Conservation (phyloP, 2,797 vertebrate genomes). For the Phyllotis vaccarum region DNA sequence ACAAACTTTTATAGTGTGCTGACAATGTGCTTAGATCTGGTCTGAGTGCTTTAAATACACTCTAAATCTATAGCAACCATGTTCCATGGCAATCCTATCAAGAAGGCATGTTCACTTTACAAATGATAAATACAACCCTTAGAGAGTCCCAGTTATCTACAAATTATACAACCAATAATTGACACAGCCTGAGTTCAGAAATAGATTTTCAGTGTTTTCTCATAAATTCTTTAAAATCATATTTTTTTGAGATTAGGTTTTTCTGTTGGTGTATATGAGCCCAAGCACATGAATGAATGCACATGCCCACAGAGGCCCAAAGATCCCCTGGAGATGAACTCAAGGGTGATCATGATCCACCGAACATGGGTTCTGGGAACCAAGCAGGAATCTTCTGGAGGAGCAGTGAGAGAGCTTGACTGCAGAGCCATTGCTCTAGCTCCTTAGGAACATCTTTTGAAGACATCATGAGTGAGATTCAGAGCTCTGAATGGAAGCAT, state of each 20-base stretch:
- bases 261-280: neutral
- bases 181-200: neutral
- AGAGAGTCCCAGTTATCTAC: neutral
- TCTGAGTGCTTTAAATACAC: neutral
- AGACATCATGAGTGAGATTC: neutral
- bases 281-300: neutral
- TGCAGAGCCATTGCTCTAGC: too few species aligned
- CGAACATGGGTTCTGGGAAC: neutral
- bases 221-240: neutral
- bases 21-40: neutral
- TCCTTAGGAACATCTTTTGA: neutral
- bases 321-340: neutral
- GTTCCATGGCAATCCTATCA: neutral
- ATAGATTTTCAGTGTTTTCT: neutral
- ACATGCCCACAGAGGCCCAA: neutral
- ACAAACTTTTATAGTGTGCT: neutral
- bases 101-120: neutral
- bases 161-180: neutral
- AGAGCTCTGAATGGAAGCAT: neutral
- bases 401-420: neutral
- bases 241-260: neutral
- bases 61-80: neutral
- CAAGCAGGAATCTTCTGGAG: neutral
- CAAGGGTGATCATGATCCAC: neutral
- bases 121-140: neutral